phyloP scores from a whole-genome alignment of 2,113 vertebrate species.

The Hippoglossus stenolepis region DNA sequence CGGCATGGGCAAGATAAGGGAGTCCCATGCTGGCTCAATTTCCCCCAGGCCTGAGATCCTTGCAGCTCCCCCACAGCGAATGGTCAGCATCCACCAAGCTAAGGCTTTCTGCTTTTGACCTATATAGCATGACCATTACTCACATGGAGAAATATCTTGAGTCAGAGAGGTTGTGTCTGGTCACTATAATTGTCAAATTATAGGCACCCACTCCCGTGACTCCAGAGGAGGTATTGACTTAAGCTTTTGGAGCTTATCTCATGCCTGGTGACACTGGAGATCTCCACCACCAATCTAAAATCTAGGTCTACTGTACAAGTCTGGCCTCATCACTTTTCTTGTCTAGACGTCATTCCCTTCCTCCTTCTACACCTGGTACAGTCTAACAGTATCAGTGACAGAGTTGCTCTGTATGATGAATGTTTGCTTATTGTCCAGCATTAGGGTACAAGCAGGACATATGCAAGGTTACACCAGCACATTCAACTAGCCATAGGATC shows the following conservation, averaged over 20 bases:
- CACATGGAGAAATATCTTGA: conserved; percentile 52
- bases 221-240: conserved; percentile 67
- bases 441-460: not conserved
- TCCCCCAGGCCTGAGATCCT: conserved; percentile 67
- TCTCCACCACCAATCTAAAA: conserved; percentile 50
- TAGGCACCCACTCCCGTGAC: conserved; percentile 51
- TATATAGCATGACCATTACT: conserved; percentile 70
- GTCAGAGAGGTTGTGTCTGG: conserved; percentile 58
- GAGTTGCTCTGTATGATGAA: not conserved
- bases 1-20: conserved; percentile 78
- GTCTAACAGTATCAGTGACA: not conserved
- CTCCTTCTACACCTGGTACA: conserved; percentile 1
- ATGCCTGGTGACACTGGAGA: conserved; percentile 44
- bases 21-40: conserved; percentile 82
- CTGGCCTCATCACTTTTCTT: conserved; percentile 13
- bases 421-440: not conserved
- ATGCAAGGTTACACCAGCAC: not conserved
- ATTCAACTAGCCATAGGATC: not conserved
- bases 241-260: conserved; percentile 58
- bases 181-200: conserved; percentile 66
- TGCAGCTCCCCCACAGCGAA: conserved; percentile 61
- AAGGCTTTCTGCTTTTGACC: conserved; percentile 68
- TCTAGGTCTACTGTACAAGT: conserved; percentile 49
- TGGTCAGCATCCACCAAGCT: conserved; percentile 67
- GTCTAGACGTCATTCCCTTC: conserved; percentile 5